Evolutionary conservation across 1,140 invertebrate genomes (phyloP).

Genomic region (Nixonia krombeini): DNA sequence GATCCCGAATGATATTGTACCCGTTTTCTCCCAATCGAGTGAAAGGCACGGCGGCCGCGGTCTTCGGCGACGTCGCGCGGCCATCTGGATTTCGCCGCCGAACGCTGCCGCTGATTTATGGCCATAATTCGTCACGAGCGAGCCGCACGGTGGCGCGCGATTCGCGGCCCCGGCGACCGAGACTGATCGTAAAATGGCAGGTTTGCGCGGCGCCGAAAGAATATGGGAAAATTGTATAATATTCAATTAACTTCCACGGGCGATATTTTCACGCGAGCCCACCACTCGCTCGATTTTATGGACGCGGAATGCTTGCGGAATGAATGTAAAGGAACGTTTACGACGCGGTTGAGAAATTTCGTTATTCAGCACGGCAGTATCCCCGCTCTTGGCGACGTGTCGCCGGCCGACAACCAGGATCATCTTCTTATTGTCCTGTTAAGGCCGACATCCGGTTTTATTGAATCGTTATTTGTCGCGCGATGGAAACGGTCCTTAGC

Average conservation of each 20-base stretch:
- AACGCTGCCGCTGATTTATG: slow-evolving; percentile 22
- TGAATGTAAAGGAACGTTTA: background rate
- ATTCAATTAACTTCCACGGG: slow-evolving; percentile 11
- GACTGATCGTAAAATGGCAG: slow-evolving; percentile 14
- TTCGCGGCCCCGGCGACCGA: slow-evolving; percentile 3
- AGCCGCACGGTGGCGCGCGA: slow-evolving; percentile 7
- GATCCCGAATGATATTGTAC: slow-evolving; percentile 19
- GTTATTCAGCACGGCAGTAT: background rate
- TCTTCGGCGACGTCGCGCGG: slow-evolving; percentile 4
- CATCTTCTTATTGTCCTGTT: too few relatives aligned
- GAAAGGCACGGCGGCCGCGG: slow-evolving; percentile 18
- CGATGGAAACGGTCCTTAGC: too few relatives aligned
- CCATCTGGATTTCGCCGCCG: slow-evolving; percentile 19
- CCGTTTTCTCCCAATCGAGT: slow-evolving; percentile 20
- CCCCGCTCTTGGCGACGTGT: background rate
- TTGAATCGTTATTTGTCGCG: too few relatives aligned
- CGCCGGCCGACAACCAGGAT: too few relatives aligned
- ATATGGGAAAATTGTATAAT: slow-evolving; percentile 14
- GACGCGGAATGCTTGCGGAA: slow-evolving; percentile 5
- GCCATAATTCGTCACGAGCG: slow-evolving; percentile 21
- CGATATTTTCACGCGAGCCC: slow-evolving; percentile 2
- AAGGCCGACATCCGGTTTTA: too few relatives aligned
- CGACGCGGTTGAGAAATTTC: background rate
- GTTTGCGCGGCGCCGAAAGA: background rate
- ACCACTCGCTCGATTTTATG: slow-evolving; percentile 3